A percentile compares a stretch with the other conserved stretches of the same genome.
Evolutionary conservation across 2,113 vertebrate genomes (phyloP).

Genomic region (Dromaius novaehollandiae): DNA sequence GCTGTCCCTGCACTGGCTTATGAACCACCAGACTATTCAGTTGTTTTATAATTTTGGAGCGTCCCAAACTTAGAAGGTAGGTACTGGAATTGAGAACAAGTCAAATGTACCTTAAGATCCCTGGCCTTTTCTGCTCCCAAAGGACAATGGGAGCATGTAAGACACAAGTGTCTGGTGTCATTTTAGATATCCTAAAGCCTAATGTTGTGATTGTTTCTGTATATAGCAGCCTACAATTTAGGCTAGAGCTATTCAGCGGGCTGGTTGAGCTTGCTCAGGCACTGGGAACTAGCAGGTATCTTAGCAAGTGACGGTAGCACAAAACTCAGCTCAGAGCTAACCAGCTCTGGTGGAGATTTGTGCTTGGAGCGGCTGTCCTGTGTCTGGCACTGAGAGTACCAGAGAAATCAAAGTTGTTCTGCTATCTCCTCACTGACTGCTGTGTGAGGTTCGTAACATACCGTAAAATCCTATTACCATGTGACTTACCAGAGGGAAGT

Average conservation of each 20-base stretch:
- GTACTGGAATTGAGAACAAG: not conserved
- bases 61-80: not conserved
- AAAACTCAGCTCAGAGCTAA: not conserved
- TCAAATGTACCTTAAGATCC: not conserved
- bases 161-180: not conserved
- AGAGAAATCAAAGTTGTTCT: not conserved
- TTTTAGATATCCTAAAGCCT: not conserved
- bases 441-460: not conserved
- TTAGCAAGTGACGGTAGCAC: not conserved
- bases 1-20: not conserved
- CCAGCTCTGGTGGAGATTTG: not conserved
- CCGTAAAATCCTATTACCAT: not conserved
- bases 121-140: not conserved
- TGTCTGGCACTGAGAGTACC: not conserved
- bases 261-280: not conserved
- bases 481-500: not conserved
- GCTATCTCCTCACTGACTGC: not conserved
- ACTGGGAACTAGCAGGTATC: not conserved
- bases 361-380: not conserved
- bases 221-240: not conserved
- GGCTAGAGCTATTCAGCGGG: not conserved
- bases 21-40: not conserved
- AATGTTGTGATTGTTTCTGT: not conserved
- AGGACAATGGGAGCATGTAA: no score
- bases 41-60: not conserved